phyloP scores from a whole-genome alignment of 2,113 vertebrate genomes.

The Rhynchopsitta pachyrhyncha region DNA sequence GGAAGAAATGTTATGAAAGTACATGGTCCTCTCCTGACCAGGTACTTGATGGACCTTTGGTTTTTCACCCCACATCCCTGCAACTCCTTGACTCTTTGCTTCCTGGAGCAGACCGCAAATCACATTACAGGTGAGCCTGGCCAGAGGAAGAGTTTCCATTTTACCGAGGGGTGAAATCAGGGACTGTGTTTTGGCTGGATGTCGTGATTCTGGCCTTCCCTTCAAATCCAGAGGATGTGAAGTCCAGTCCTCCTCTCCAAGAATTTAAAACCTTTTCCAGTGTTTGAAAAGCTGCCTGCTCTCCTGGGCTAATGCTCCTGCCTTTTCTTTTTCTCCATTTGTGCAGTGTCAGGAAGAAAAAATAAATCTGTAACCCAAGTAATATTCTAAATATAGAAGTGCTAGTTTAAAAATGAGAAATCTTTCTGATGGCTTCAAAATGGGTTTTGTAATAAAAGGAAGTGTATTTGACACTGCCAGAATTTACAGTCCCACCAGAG shows the following conservation, averaged over 20 bases:
- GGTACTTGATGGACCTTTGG: not conserved
- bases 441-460: conserved; percentile 75
- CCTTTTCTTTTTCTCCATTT: conserved; percentile 49
- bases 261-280: conserved; percentile 15
- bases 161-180: not conserved
- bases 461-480: conserved; percentile 67
- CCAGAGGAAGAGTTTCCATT: not conserved
- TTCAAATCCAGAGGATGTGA: not conserved
- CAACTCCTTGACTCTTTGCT: not conserved
- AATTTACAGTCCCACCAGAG: conserved; percentile 62
- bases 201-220: not conserved
- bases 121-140: not conserved
- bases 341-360: conserved; percentile 58
- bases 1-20: not conserved
- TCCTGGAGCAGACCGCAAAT: not conserved
- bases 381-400: conserved; percentile 75
- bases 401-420: conserved; percentile 68
- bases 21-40: not conserved
- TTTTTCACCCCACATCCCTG: not conserved
- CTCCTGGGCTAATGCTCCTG: not conserved
- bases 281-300: not conserved
- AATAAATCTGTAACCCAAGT: conserved; percentile 60
- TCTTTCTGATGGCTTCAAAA: conserved; percentile 68
- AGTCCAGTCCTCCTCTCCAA: not conserved
- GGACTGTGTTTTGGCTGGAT: not conserved